Evolutionary conservation across 2,797 vertebrate species (phyloP).

Genomic region (Mormyrops attenuatus): DNA sequence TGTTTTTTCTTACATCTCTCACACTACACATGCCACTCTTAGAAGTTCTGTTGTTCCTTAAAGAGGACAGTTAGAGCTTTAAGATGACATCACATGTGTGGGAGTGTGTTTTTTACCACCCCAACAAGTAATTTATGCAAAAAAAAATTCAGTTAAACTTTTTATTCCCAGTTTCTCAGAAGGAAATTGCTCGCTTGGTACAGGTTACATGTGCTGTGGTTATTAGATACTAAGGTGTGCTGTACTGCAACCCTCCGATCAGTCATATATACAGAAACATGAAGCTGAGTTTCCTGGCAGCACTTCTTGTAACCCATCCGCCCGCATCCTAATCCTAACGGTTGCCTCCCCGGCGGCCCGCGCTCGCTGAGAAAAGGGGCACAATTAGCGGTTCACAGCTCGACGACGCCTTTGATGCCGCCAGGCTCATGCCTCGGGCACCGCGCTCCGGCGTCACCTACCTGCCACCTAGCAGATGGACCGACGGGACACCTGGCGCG

Average conservation of each 20-base stretch:
- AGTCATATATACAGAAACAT: background rate
- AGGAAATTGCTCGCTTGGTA: background rate
- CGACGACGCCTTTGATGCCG: background rate
- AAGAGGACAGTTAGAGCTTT: background rate
- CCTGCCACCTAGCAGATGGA: slow-evolving; percentile 3
- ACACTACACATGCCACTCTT: background rate
- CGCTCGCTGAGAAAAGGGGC: background rate
- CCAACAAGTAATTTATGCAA: background rate
- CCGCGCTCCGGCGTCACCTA: background rate
- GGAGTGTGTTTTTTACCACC: background rate
- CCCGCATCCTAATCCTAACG: background rate
- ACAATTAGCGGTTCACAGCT: background rate
- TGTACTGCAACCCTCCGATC: background rate
- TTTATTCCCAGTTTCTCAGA: background rate
- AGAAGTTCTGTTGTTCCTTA: background rate
- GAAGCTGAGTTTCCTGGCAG: background rate
- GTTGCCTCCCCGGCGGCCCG: background rate
- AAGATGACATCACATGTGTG: background rate
- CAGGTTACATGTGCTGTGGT: background rate
- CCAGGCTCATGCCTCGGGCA: background rate
- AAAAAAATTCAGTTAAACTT: background rate
- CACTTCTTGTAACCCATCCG: too few species aligned
- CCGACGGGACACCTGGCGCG: background rate
- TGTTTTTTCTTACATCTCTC: background rate
- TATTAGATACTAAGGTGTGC: background rate